phyloP scores from a whole-genome alignment of 2,113 vertebrate species.

The Protomyctophum bolini region DNA sequence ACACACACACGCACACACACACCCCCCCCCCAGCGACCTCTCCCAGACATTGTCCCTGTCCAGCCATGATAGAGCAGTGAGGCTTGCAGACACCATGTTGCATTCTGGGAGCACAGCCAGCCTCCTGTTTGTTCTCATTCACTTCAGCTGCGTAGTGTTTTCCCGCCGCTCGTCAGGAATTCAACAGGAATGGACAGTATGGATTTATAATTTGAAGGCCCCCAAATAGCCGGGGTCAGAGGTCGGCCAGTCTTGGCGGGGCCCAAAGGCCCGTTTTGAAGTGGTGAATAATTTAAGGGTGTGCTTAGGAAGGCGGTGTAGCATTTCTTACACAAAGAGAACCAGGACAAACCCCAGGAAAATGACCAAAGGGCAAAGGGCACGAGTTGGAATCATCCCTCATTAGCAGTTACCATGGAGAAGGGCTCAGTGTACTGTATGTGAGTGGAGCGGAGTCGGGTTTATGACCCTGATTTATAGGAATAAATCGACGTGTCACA shows the following conservation, averaged over 20 bases:
- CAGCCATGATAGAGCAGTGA: not conserved
- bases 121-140: slow-evolving; percentile 5
- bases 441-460: slow-evolving; percentile 33
- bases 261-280: slow-evolving; percentile 62
- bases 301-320: slow-evolving; percentile 54
- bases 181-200: slow-evolving; percentile 59
- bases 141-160: slow-evolving; percentile 2
- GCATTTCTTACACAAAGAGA: slow-evolving; percentile 54
- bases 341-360: slow-evolving; percentile 54
- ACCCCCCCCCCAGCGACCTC: not conserved
- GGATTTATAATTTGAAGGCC: slow-evolving; percentile 50
- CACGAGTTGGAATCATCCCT: slow-evolving; percentile 64
- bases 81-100: slow-evolving; percentile 1
- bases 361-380: slow-evolving; percentile 71
- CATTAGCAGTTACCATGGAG: slow-evolving; percentile 69
- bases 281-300: slow-evolving; percentile 74
- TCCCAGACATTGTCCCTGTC: not conserved
- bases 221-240: slow-evolving; percentile 49
- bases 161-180: slow-evolving; percentile 31
- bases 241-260: slow-evolving; percentile 56
- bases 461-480: not conserved
- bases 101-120: not conserved
- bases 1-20: not conserved
- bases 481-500: no score
- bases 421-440: slow-evolving; percentile 21